Base-by-base conservation (phyloP, 2,113 vertebrate species). In the Cryptoleucopteryx plumbea region DNA sequence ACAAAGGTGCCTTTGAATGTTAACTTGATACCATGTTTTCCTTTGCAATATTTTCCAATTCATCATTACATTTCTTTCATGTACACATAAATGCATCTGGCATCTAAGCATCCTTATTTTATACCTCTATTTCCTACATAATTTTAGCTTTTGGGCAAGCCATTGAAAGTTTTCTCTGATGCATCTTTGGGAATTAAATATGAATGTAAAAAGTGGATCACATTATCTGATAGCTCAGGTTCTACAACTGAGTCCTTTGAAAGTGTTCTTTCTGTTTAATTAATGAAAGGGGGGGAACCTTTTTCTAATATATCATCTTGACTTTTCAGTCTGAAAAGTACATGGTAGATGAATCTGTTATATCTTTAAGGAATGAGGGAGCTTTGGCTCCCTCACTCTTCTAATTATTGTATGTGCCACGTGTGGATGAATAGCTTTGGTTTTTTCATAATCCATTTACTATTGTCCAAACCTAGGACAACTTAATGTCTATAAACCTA, bases 141-240 rank as follows among this genome's bases (percentile, higher is more conserved):
- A 90, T 89, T 92, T 78, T 74, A 93, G 80, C 43, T 66, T 88
- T 89, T 52, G 43, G 45, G 43, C 52, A 94, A 86, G 32, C 9
- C 21, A 48, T 40, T 62, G 63, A 86, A 95, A 94, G 47, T 68
- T 90, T 90, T 81, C 42, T 66, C 45, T 63, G 42, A 65, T 66
- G 42, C 26, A 67, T 63, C 55, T 55, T 92, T 47, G 83, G 55
- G 79, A 95, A 93, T 94, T 90, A 95, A 93, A 92, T 84, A 95
- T 74, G 82, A 95, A 96, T 86, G 90, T 43, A 52, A 93, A 88
- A 12, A 42, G 38, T n/a, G 63, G 71, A 48, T 81, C 50, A 81
- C 75, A 82, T 94, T 81, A 89, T 74, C 82, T 71, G 55, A 74
- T 83, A 80, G 62, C 59, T 90, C 55, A 90, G 20, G 22, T 89